Base-by-base conservation (phyloP, 2,113 vertebrate species). In the Corythaeola cristata region DNA sequence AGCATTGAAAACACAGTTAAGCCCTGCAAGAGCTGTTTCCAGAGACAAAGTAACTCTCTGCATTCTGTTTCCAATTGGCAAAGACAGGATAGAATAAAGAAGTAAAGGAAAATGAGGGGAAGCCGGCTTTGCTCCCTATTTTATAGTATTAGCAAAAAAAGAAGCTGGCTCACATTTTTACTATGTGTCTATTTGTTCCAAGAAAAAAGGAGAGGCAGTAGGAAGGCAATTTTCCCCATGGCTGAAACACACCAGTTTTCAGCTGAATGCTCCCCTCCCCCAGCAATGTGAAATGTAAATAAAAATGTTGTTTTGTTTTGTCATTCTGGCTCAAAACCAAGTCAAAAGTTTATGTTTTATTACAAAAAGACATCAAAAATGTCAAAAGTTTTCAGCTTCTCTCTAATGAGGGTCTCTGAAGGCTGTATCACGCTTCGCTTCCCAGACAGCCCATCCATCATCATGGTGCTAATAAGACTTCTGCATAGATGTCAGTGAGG, bases 91-190 rank as follows among this genome's bases (percentile, higher is more conserved):
- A 96, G 90, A 93, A 85, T 58, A 93, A 96, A 88, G 73, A 89
- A 88, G 82, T 60, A 77, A 92, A 91, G 86, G 90, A 96, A 97
- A 97, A 93, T 35, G 71, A 96, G 49, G 39, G 88, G 85, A 93
- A 96, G 92, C 16, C 2, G 5, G 37, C 30, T 95, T 93, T 93
- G 64, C 93, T 93, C 74, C 74, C 66, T 95, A 28, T 87, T 96
- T 97, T 82, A 92, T 28, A 81, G 84, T 68, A 89, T 81, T 35
- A 86, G 22, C 12, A 56, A 39, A 80, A 89, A 76, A 85, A 85
- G n/a, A 92, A 81, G 3, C 50, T 96, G 93, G 76, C 76, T 95
- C 33, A 41, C 44, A 52, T 77, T 93, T 96, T 96, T 92, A 96
- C 73, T 93, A 73, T 92, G 79, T 81, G 76, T 77, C 85, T 94